These are phyloP conservation scores for Potamilus streckersoni DNA, from an alignment of 1,140 invertebrate species.

Conservation along the genomic window DNA sequence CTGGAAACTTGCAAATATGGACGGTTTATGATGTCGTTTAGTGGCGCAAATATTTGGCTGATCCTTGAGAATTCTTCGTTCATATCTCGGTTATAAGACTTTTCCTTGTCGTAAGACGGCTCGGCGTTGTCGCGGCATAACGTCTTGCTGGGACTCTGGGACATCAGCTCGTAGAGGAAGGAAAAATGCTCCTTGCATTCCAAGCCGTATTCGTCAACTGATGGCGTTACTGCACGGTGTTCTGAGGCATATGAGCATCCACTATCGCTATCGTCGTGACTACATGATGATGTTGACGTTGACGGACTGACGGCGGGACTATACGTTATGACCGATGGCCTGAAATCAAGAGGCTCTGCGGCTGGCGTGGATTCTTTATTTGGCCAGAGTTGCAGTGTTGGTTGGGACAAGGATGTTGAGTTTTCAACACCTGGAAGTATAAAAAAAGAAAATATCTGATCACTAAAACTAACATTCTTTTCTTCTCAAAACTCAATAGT, in stretches of 20 bases:
- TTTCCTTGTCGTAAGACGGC: constrained; percentile 11
- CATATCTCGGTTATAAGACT: constrained; percentile 1
- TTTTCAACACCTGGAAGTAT: too few relatives aligned
- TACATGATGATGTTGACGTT: constrained; percentile 14
- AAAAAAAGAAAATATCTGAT: too few relatives aligned
- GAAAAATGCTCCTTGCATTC: constrained; percentile 26
- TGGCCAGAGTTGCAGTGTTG: too few relatives aligned
- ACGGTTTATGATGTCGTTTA: constrained; percentile 21
- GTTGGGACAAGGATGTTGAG: too few relatives aligned
- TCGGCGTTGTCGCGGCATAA: constrained; percentile 12
- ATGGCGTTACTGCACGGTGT: constrained; percentile 21
- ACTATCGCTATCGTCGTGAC: constrained; percentile 27
- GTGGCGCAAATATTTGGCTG: constrained; percentile 4
- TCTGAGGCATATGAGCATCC: constrained; percentile 30
- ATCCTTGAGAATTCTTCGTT: constrained; percentile 13
- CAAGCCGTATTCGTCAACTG: constrained; percentile 19
- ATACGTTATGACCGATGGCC: too few relatives aligned
- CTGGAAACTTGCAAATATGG: constrained; percentile 4
- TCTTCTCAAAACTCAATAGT: too few relatives aligned
- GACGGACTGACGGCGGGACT: constrained; percentile 21
- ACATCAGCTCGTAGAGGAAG: constrained; percentile 31
- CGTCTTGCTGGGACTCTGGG: constrained; percentile 1
- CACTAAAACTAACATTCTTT: too few relatives aligned
- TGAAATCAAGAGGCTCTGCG: too few relatives aligned
- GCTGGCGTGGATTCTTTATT: too few relatives aligned